phyloP scores from a whole-genome alignment of 2,113 vertebrate genomes.

The Oreotragus oreotragus region DNA sequence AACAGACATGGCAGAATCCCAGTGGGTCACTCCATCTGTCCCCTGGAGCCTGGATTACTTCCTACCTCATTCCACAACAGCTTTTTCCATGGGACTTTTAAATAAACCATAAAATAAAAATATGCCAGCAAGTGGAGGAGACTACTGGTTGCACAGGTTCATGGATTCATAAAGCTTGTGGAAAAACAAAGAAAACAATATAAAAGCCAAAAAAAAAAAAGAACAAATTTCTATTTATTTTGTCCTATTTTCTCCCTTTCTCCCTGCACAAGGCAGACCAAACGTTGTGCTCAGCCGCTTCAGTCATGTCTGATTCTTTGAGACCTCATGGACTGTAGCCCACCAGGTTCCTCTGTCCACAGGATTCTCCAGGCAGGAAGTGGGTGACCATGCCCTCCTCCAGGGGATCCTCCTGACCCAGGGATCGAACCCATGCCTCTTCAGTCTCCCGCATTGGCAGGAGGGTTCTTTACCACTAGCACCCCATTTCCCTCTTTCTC shows the following conservation, averaged over 20 bases:
- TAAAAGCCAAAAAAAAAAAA: not conserved
- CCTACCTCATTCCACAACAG: conserved; percentile 27
- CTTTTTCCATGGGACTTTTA: conserved; percentile 45
- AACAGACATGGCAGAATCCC: conserved; percentile 51
- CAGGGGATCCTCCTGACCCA: not conserved
- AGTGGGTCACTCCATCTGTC: conserved; percentile 67
- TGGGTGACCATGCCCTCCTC: not conserved
- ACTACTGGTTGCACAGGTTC: not conserved
- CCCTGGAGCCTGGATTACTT: conserved; percentile 56
- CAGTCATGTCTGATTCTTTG: not conserved
- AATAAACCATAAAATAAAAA: conserved; percentile 42
- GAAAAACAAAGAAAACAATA: not conserved
- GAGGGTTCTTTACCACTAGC: not conserved
- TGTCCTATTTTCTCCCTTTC: not conserved
- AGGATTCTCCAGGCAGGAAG: not conserved
- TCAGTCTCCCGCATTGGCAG: not conserved
- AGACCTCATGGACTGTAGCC: not conserved
- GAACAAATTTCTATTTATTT: not conserved
- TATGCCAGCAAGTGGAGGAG: not conserved
- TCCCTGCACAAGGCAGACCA: not conserved
- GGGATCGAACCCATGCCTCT: not conserved
- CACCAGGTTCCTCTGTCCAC: not conserved
- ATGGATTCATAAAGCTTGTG: not conserved
- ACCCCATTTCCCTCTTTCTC: not conserved
- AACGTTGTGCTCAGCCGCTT: not conserved